Evolutionary conservation across 2,888 invertebrate genomes (phyloP).

Genomic region (Willowsia nigromaculata): DNA sequence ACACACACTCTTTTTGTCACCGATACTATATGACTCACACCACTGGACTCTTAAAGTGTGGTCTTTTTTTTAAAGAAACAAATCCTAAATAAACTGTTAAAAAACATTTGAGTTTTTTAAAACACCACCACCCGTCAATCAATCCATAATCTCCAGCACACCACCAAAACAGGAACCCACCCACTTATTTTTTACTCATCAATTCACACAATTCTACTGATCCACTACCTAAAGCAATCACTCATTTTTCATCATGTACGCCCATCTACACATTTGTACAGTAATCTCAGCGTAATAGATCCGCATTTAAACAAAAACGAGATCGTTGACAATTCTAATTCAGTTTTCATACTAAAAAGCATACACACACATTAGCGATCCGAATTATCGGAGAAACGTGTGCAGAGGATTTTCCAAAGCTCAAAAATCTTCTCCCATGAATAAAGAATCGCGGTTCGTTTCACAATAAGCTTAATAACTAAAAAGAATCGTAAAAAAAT

Average conservation of each 20-base stretch:
- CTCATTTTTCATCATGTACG: background rate
- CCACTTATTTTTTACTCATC: constrained; percentile 70
- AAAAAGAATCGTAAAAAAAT: background rate
- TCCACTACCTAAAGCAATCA: background rate
- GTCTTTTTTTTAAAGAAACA: background rate
- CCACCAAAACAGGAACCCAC: constrained; percentile 30
- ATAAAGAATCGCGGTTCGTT: background rate
- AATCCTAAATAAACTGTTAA: background rate
- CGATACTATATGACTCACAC: background rate
- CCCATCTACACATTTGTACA: background rate
- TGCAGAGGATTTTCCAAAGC: background rate
- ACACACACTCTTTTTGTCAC: background rate
- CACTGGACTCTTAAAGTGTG: background rate
- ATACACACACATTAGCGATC: background rate
- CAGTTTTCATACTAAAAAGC: background rate
- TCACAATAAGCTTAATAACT: background rate
- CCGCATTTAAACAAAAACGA: background rate
- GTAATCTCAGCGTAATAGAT: constrained; percentile 22
- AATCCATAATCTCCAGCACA: background rate
- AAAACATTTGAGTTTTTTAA: background rate
- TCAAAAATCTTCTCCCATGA: background rate
- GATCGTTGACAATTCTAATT: background rate
- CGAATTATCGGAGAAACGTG: no score
- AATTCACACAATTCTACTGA: constrained; percentile 12
- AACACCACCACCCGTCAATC: background rate